Evolutionary conservation across 2,888 invertebrate genomes (phyloP).

Genomic region (Agonopterix arenella): DNA sequence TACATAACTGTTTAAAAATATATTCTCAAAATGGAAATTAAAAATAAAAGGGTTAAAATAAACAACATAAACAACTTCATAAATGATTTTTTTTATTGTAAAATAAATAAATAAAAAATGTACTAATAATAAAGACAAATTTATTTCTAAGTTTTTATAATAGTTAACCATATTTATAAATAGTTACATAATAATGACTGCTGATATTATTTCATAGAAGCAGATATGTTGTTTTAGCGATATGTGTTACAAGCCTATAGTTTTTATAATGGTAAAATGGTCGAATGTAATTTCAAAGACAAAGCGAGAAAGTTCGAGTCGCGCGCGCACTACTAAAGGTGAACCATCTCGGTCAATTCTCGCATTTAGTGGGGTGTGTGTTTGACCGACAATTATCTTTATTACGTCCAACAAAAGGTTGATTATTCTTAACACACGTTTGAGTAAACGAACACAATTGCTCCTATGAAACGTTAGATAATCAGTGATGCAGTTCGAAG

Average conservation of each 20-base stretch:
- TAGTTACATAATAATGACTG: constrained; percentile 28
- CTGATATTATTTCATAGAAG: constrained; percentile 55
- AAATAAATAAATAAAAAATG: constrained; percentile 36
- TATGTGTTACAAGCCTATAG: constrained; percentile 31
- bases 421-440: too few relatives aligned
- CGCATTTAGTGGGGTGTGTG: too few relatives aligned
- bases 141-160: constrained; percentile 21
- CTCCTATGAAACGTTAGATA: constrained; percentile 54
- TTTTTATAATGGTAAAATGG: too few relatives aligned
- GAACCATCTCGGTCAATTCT: too few relatives aligned
- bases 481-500: constrained; percentile 17
- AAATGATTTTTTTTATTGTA: constrained; percentile 37
- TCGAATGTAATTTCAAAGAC: too few relatives aligned
- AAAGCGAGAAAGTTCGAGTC: too few relatives aligned
- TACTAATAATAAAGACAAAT: constrained; percentile 26
- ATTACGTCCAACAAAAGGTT: too few relatives aligned
- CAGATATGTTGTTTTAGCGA: constrained; percentile 53
- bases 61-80: constrained; percentile 34
- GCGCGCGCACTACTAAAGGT: too few relatives aligned
- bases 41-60: constrained; percentile 16
- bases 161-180: constrained; percentile 24
- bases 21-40: background rate
- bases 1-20: background rate
- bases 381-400: too few relatives aligned
- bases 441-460: constrained; percentile 38